Evolutionary conservation across 2,113 vertebrate species (phyloP).

Genomic region (Reinhardtius hippoglossoides): DNA sequence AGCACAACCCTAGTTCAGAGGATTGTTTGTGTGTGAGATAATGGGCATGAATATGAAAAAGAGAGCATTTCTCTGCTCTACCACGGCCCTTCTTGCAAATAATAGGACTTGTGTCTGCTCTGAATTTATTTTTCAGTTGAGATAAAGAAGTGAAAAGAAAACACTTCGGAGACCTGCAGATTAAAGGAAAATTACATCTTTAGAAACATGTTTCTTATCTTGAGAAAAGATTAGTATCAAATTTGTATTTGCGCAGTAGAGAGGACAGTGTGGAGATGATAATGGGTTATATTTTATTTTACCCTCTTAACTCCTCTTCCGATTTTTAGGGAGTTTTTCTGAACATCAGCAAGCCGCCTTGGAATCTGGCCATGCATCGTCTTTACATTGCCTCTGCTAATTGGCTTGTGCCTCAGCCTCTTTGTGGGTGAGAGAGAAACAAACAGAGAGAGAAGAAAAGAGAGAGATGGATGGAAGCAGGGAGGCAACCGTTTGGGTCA

Average conservation of each 20-base stretch:
- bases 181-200: slow-evolving; percentile 3
- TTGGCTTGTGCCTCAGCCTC: background rate
- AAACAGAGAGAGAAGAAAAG: slow-evolving; percentile 5
- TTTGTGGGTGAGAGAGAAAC: slow-evolving; percentile 1
- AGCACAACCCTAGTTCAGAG: slow-evolving; percentile 34
- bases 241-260: too few species aligned
- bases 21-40: slow-evolving; percentile 61
- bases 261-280: background rate
- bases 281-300: background rate
- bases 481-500: slow-evolving; percentile 35
- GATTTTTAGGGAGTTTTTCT: background rate
- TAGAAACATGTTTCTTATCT: slow-evolving; percentile 8
- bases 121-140: background rate
- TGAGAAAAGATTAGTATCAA: background rate
- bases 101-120: background rate
- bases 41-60: slow-evolving; percentile 66
- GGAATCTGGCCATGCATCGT: slow-evolving; percentile 9
- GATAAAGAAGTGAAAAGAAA: background rate
- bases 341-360: slow-evolving; percentile 2
- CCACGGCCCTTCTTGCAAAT: background rate
- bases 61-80: slow-evolving; percentile 54
- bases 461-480: slow-evolving; percentile 4
- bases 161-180: background rate
- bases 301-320: background rate
- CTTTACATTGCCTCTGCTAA: slow-evolving; percentile 28